phyloP scores from a whole-genome alignment of 2,797 vertebrate species.

The Cryptoprocta ferox region DNA sequence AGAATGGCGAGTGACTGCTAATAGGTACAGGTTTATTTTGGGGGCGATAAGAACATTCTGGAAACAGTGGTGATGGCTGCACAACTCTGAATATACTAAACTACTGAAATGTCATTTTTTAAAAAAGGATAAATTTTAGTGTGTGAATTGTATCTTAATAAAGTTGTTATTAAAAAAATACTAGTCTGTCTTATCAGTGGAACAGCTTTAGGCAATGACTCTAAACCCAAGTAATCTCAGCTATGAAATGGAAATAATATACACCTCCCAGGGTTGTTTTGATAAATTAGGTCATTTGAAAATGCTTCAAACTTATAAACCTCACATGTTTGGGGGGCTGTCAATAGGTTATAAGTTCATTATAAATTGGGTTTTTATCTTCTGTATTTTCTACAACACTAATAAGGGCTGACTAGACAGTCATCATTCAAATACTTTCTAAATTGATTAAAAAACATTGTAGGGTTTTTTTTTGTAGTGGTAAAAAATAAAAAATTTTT shows the following conservation, averaged over 20 bases:
- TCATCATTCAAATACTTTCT: neutral
- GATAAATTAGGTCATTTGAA: slow-evolving; percentile 29
- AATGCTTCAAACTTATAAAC: neutral
- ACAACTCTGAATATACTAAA: neutral
- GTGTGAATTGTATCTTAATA: neutral
- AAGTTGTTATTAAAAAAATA: neutral
- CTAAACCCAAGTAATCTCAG: neutral
- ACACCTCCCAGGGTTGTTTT: neutral
- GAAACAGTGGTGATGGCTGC: neutral
- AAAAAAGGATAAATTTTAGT: neutral
- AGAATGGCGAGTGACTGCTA: neutral
- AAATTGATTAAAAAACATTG: neutral
- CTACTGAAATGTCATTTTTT: neutral
- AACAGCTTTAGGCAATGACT: neutral
- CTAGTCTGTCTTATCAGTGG: neutral
- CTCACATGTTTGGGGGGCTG: neutral
- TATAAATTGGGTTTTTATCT: slow-evolving; percentile 11
- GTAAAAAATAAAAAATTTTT: neutral
- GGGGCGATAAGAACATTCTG: neutral
- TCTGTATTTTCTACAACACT: neutral
- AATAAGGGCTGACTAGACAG: neutral
- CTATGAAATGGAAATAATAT: neutral
- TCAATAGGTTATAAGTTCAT: neutral
- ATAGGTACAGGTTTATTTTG: neutral
- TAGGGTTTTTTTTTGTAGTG: neutral